These are phyloP conservation scores for Hirtodrosophila cameraria DNA, from an alignment of 2,888 invertebrate species.

Conservation along the genomic window DNA sequence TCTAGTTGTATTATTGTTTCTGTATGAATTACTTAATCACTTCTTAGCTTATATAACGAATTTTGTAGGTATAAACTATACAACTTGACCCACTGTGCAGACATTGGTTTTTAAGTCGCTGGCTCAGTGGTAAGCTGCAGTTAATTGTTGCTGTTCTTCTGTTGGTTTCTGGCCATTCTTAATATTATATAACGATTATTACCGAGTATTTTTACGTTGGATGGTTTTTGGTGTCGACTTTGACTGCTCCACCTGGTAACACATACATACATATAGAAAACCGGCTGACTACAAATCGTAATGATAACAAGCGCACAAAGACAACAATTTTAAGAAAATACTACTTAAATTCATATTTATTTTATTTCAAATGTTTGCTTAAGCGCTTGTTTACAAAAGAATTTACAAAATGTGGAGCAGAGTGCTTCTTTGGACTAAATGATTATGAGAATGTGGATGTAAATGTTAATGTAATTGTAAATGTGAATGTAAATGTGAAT, in stretches of 20 bases:
- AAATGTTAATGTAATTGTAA: no score
- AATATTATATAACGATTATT: slow-evolving; percentile 23
- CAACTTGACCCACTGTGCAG: not conserved
- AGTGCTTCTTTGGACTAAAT: not conserved
- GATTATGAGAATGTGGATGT: no score
- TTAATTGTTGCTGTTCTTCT: slow-evolving; percentile 27
- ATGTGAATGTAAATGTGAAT: no score
- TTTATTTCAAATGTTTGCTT: not conserved
- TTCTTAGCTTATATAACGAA: no score
- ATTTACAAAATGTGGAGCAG: slow-evolving; percentile 16
- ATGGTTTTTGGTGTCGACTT: slow-evolving; percentile 5
- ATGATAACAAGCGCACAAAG: slow-evolving; percentile 26
- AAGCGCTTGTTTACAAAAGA: slow-evolving; percentile 5
- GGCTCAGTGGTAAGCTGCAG: slow-evolving; percentile 44
- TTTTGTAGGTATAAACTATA: no score
- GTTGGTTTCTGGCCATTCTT: slow-evolving; percentile 25
- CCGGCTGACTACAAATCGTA: slow-evolving; percentile 16
- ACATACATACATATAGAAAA: not conserved
- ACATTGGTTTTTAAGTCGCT: slow-evolving; percentile 13
- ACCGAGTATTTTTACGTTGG: slow-evolving; percentile 3
- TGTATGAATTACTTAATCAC: no score
- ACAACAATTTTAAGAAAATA: slow-evolving; percentile 9
- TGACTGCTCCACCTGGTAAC: slow-evolving; percentile 12
- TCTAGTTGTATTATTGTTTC: no score
- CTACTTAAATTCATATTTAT: no score